Evolutionary conservation across 2,888 invertebrate genomes (phyloP).

Genomic region (Plemyria rubiginata): DNA sequence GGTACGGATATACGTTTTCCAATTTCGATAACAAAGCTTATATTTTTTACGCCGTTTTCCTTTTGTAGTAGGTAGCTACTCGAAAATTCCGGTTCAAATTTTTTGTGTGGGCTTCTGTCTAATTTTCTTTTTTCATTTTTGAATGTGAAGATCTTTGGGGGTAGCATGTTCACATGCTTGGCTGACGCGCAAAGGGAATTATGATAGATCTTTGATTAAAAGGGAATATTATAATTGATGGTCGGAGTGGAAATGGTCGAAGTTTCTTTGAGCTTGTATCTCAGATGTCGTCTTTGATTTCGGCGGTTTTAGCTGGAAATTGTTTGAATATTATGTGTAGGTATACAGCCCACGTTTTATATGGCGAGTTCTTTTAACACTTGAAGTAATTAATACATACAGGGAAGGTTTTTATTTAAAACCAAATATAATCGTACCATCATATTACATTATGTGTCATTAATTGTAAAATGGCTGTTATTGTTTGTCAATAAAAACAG

Average conservation of each 20-base stretch:
- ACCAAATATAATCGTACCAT: too few species aligned
- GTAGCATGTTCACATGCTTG: constrained; percentile 60
- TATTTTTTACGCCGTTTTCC: constrained; percentile 62
- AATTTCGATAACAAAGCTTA: constrained; percentile 84
- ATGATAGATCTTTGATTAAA: constrained; percentile 51
- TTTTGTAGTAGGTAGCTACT: constrained; percentile 51
- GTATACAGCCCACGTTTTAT: too few species aligned
- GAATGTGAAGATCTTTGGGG: constrained; percentile 51
- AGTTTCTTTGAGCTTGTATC: constrained; percentile 27
- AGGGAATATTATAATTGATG: constrained; percentile 56
- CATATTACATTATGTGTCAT: too few species aligned
- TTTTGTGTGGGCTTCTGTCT: constrained; percentile 69
- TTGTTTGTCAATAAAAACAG: too few species aligned
- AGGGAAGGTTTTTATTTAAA: too few species aligned
- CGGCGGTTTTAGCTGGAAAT: not conserved
- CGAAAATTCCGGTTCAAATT: constrained; percentile 54
- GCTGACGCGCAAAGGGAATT: constrained; percentile 48
- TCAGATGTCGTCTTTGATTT: constrained; percentile 3
- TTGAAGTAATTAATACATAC: too few species aligned
- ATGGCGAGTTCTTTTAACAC: too few species aligned
- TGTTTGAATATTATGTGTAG: not conserved
- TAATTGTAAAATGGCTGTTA: too few species aligned
- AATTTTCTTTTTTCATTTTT: constrained; percentile 61
- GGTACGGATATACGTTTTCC: constrained; percentile 74
- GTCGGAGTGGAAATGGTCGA: constrained; percentile 44